Conservation (phyloP, 1,140 invertebrate species). For the Acromyrmex charruanus region DNA sequence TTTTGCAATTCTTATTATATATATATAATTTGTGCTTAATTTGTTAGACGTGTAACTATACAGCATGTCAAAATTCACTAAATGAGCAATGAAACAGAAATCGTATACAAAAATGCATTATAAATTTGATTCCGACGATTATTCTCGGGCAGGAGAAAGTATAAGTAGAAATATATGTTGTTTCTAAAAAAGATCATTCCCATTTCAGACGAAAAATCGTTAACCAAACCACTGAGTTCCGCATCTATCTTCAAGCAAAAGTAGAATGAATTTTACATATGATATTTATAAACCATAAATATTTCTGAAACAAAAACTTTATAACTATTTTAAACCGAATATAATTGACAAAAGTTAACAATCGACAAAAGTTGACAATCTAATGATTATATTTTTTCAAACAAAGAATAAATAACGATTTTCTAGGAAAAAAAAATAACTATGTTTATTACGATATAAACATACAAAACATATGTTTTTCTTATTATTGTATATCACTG, state of each 20-base stretch:
- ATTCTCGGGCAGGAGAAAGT: conserved; percentile 24
- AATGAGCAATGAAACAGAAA: background rate
- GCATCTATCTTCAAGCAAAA: background rate
- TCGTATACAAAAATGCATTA: conserved; percentile 12
- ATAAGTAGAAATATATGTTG: background rate
- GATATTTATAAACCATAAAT: background rate
- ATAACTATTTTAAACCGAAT: background rate
- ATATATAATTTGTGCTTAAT: too few species aligned
- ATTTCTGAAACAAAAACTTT: background rate
- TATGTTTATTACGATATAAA: conserved; percentile 17
- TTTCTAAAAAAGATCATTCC: conserved; percentile 4
- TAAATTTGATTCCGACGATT: background rate
- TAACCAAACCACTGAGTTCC: conserved; percentile 13
- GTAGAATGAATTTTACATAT: background rate
- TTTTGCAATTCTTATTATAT: background rate
- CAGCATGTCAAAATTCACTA: background rate
- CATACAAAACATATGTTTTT: background rate
- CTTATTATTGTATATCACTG: conserved; percentile 24
- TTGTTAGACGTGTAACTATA: too few species aligned
- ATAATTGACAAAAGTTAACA: background rate
- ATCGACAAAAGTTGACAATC: background rate
- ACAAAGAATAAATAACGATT: background rate
- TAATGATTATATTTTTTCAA: background rate
- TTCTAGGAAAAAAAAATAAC: background rate
- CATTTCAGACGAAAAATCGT: background rate